Percentiles rank a stretch among this genome's conserved stretches.
phyloP scores from a whole-genome alignment of 2,113 vertebrate species.

The Struthio camelus region DNA sequence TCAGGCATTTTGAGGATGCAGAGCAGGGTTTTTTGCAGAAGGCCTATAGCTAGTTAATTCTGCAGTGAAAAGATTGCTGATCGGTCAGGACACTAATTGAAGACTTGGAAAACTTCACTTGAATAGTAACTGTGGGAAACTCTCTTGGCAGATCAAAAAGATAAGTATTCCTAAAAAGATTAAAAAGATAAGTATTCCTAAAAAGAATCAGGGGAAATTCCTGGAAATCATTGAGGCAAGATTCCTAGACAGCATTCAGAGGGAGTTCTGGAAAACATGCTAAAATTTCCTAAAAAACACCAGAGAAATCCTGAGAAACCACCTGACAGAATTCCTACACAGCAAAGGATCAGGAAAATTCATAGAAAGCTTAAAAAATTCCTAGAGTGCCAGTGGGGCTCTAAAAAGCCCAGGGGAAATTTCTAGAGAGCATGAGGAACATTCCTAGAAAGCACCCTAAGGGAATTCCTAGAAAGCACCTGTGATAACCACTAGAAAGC shows the following conservation, averaged over 20 bases:
- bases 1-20: neutral
- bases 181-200: no score
- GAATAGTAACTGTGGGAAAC: neutral
- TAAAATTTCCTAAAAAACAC: neutral
- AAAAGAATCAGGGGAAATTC: neutral
- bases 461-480: neutral
- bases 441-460: neutral
- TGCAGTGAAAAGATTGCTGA: neutral
- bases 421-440: neutral
- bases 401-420: neutral
- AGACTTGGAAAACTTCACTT: no score
- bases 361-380: neutral
- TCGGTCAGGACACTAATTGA: no score
- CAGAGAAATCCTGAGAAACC: neutral
- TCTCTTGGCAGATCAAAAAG: neutral
- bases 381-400: no score
- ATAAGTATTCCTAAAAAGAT: neutral
- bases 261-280: no score
- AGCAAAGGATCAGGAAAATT: neutral
- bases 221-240: no score
- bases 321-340: neutral
- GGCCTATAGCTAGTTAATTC: neutral
- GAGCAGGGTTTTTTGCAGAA: neutral
- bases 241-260: no score
- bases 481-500: neutral